A percentile compares a stretch with the other conserved stretches of the same genome.
phyloP scores from a whole-genome alignment of 2,797 vertebrate species.

The Acropternis orthonyx region DNA sequence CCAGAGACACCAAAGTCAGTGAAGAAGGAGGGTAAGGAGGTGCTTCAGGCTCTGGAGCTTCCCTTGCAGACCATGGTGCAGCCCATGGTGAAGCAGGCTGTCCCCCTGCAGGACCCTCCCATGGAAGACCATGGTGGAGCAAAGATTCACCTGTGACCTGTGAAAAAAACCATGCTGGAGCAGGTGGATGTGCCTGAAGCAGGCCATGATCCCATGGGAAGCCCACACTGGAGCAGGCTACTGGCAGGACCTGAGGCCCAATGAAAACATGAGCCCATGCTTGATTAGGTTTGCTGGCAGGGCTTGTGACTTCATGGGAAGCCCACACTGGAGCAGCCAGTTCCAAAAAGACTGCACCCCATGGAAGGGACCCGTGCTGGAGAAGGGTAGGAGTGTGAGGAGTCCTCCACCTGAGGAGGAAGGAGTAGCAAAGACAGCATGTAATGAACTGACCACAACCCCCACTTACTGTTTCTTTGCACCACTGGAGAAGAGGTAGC shows the following conservation, averaged over 20 bases:
- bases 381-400: neutral
- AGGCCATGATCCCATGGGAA: neutral
- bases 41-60: neutral
- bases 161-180: neutral
- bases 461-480: fast-evolving
- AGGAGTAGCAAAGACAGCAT: fast-evolving
- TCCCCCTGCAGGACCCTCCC: too few relatives aligned
- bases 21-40: neutral
- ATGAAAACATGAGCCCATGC: neutral
- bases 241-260: neutral
- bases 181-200: neutral
- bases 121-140: neutral
- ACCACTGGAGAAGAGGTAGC: neutral
- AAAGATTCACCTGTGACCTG: neutral
- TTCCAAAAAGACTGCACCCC: neutral
- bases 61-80: neutral
- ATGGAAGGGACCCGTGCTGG: neutral
- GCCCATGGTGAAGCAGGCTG: neutral
- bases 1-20: neutral
- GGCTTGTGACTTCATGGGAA: neutral
- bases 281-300: neutral
- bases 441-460: neutral
- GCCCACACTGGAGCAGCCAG: neutral
- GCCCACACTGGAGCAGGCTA: neutral
- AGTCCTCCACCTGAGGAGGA: neutral